These are phyloP conservation scores for Labrus mixtus DNA, from an alignment of 2,113 vertebrate genomes.

Conservation along the genomic window DNA sequence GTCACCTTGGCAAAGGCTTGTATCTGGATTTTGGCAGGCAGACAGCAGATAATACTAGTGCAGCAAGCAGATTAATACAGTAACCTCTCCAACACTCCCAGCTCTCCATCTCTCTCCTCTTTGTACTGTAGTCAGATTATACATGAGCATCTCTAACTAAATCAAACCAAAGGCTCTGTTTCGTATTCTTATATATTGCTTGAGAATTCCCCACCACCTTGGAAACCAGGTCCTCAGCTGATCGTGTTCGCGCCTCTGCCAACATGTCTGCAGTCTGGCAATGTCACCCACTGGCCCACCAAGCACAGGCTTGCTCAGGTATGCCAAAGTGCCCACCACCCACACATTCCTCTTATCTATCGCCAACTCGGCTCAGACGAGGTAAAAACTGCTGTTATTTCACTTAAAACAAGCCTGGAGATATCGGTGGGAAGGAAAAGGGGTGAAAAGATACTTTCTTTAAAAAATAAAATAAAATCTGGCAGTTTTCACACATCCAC, in stretches of 20 bases:
- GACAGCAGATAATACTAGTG: constrained; percentile 23
- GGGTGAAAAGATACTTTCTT: constrained; percentile 1
- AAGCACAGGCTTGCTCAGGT: constrained; percentile 48
- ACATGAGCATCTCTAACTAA: not conserved
- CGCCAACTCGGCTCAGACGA: constrained; percentile 57
- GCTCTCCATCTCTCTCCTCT: not conserved
- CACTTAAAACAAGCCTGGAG: constrained; percentile 46
- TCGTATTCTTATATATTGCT: not conserved
- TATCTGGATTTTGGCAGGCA: constrained; percentile 45
- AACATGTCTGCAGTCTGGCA: constrained; percentile 48
- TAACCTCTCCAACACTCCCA: constrained; percentile 15
- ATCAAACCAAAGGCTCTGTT: not conserved
- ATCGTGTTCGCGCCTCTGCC: constrained; percentile 28
- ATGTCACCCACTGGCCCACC: constrained; percentile 46
- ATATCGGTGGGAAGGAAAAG: constrained; percentile 15
- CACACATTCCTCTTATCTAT: constrained; percentile 60
- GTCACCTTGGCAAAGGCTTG: constrained; percentile 23
- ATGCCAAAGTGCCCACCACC: constrained; percentile 49
- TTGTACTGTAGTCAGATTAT: not conserved
- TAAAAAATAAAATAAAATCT: too few species aligned
- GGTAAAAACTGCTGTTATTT: constrained; percentile 54
- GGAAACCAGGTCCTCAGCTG: constrained; percentile 20
- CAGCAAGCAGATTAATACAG: constrained; percentile 39
- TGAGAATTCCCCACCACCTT: constrained; percentile 2
- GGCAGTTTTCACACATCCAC: not conserved